Evolutionary conservation across 2,797 vertebrate species (phyloP).

Genomic region (Muraenolepis orangiensis): DNA sequence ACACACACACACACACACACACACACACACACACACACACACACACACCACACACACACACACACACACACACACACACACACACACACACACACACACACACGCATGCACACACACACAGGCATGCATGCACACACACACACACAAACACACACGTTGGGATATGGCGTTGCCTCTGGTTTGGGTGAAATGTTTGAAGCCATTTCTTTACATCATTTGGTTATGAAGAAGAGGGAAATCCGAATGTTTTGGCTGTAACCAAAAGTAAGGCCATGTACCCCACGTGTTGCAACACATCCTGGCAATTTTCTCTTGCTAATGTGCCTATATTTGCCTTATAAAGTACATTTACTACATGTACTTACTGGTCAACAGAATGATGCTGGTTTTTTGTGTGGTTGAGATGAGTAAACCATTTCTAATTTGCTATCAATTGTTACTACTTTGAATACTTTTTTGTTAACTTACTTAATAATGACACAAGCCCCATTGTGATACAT

Average conservation of each 20-base stretch:
- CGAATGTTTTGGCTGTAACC: background rate
- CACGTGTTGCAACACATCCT: background rate
- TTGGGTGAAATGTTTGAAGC: background rate
- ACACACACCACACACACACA: background rate
- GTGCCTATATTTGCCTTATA: background rate
- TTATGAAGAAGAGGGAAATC: background rate
- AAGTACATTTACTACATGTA: background rate
- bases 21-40: background rate
- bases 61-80: background rate
- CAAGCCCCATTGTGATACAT: no score
- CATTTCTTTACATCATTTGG: background rate
- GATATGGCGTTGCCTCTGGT: background rate
- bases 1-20: background rate
- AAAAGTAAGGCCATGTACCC: no score
- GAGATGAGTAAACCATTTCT: background rate
- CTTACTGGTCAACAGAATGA: background rate
- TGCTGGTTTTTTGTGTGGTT: background rate
- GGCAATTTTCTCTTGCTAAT: background rate
- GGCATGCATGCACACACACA: background rate
- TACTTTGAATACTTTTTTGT: background rate
- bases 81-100: constrained; percentile 1
- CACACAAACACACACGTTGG: background rate
- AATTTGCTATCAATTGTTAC: background rate
- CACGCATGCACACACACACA: background rate
- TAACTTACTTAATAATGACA: background rate